Evolutionary conservation across 2,113 vertebrate genomes (phyloP).

Genomic region (Gadus chalcogrammus): DNA sequence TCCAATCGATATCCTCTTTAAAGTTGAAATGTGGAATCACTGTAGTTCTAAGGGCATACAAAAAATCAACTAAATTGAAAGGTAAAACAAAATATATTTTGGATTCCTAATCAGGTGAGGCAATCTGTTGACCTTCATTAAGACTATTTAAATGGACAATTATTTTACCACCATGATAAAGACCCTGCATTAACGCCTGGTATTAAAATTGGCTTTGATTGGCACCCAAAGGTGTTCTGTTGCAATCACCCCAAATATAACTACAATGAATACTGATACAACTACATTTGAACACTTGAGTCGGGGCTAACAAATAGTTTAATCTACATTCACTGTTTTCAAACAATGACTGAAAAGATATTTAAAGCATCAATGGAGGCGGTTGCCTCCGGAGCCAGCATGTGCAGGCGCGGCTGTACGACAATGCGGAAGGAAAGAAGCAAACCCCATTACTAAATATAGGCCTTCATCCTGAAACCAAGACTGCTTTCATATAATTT

Average conservation of each 20-base stretch:
- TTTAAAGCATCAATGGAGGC: conserved; percentile 78
- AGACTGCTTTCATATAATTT: conserved; percentile 93
- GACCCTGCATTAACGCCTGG: too few species aligned
- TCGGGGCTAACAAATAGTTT: conserved; percentile 70
- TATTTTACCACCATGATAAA: not conserved
- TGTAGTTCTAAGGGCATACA: too few species aligned
- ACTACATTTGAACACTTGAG: too few species aligned
- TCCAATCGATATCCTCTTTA: too few species aligned
- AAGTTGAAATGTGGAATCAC: too few species aligned
- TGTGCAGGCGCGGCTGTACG: conserved; percentile 81
- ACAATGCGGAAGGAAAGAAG: conserved; percentile 66
- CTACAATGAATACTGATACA: not conserved
- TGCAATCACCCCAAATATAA: not conserved
- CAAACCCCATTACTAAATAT: conserved; percentile 89
- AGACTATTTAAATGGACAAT: too few species aligned
- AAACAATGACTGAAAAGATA: conserved; percentile 81
- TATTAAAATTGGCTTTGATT: too few species aligned
- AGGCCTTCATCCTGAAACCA: conserved; percentile 69
- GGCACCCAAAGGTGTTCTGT: too few species aligned
- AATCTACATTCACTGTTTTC: conserved; percentile 87
- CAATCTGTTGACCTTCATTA: too few species aligned
- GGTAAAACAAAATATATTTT: too few species aligned
- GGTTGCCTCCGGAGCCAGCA: conserved; percentile 79
- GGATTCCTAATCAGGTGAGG: too few species aligned
- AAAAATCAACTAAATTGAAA: too few species aligned